Percentiles rank a stretch among this genome's conserved stretches.
These are phyloP conservation scores for Perognathus longimembris DNA, from an alignment of 2,113 vertebrate genomes.

Conservation along the genomic window DNA sequence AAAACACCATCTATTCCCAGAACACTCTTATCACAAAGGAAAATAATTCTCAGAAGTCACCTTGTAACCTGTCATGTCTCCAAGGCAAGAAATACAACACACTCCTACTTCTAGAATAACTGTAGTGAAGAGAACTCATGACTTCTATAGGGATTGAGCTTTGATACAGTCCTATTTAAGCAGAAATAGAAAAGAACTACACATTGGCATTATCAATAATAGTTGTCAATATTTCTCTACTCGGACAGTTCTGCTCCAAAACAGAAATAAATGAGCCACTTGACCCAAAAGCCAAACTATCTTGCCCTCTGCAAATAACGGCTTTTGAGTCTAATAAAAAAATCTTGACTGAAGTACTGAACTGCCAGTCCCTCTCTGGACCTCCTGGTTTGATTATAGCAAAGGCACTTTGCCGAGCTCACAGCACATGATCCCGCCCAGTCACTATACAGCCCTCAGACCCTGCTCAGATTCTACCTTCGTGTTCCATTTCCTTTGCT, in stretches of 20 bases:
- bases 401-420: background rate
- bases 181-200: background rate
- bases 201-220: background rate
- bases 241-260: background rate
- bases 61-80: background rate
- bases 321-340: background rate
- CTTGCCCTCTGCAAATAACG: background rate
- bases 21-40: slow-evolving; percentile 3
- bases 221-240: background rate
- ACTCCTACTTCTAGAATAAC: background rate
- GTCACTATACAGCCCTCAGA: background rate
- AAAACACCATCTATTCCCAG: background rate
- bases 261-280: background rate
- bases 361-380: too few species aligned
- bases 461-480: background rate
- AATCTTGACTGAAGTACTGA: background rate
- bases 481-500: background rate
- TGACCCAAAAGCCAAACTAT: background rate
- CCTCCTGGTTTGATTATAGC: background rate
- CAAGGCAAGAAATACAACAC: background rate
- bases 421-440: accelerated
- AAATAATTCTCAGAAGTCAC: background rate
- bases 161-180: background rate
- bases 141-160: background rate
- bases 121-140: background rate